These are phyloP conservation scores for Dynastes hyllus DNA, from an alignment of 2,888 invertebrate species.

Conservation along the genomic window DNA sequence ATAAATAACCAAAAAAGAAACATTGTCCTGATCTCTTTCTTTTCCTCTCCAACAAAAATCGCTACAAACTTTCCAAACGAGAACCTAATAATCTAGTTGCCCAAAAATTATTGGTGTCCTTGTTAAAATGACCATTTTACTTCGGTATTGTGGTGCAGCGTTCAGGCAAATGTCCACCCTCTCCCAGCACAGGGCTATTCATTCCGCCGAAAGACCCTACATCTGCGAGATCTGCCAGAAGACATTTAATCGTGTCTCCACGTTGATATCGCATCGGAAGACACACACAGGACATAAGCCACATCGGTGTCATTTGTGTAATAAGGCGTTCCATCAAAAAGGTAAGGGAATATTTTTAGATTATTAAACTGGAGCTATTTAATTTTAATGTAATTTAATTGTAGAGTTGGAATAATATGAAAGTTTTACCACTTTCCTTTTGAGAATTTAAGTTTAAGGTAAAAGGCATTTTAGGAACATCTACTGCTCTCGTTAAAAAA, in stretches of 20 bases:
- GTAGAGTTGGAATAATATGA: no score
- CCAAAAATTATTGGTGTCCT: no score
- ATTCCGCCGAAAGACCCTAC: constrained; percentile 83
- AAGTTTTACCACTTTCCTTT: no score
- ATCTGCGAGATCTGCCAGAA: constrained; percentile 84
- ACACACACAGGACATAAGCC: constrained; percentile 84
- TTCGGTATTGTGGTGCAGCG: constrained; percentile 66
- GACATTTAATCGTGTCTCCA: constrained; percentile 85
- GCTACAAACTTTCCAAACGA: no score
- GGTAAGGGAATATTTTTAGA: constrained; percentile 69
- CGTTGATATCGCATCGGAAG: constrained; percentile 86
- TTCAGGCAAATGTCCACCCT: constrained; percentile 84
- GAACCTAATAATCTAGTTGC: no score
- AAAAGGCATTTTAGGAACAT: no score
- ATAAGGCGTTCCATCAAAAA: constrained; percentile 88
- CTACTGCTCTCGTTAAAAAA: no score
- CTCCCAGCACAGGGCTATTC: constrained; percentile 85
- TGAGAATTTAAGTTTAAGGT: no score
- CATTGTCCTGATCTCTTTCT: background rate
- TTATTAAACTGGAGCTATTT: no score
- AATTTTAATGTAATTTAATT: no score
- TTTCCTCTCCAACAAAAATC: no score
- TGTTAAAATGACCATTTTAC: no score
- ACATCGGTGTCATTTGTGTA: constrained; percentile 82
- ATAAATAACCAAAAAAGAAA: background rate